A percentile compares a stretch with the other conserved stretches of the same genome.
Conservation (phyloP, 2,113 vertebrate genomes). For the Phaetusa simplex region DNA sequence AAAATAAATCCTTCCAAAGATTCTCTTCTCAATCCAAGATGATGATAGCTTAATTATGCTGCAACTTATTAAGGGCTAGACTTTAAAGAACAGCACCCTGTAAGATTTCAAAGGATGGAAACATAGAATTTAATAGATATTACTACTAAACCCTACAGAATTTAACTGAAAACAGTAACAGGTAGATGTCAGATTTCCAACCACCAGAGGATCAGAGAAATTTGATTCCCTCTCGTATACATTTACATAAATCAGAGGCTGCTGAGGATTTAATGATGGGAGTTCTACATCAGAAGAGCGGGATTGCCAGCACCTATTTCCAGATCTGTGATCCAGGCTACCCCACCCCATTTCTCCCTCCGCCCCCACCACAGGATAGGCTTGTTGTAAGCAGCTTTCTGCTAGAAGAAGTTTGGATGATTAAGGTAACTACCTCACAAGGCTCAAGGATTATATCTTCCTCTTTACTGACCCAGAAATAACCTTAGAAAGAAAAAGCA, state of each 20-base stretch:
- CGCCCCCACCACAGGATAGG: not conserved
- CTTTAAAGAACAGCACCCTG: not conserved
- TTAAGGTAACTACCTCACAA: constrained; percentile 51
- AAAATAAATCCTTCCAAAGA: not conserved
- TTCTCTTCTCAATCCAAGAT: not conserved
- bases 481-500: constrained; percentile 12
- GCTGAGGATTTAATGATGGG: not conserved
- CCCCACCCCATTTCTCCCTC: not conserved
- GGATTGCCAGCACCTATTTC: constrained; percentile 50
- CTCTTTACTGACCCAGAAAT: constrained; percentile 47
- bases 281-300: not conserved
- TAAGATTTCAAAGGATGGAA: not conserved
- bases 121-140: not conserved
- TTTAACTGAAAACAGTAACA: not conserved
- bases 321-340: constrained; percentile 27
- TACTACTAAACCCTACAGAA: not conserved
- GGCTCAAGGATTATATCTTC: constrained; percentile 41
- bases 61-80: not conserved
- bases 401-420: constrained; percentile 52
- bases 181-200: not conserved
- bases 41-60: not conserved
- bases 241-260: constrained; percentile 12
- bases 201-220: not conserved
- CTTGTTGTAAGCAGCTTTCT: constrained; percentile 58
- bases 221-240: not conserved